A percentile compares a stretch with the other conserved stretches of the same genome.
Conservation (phyloP, 2,797 vertebrate species). For the Neosalanx taihuensis region DNA sequence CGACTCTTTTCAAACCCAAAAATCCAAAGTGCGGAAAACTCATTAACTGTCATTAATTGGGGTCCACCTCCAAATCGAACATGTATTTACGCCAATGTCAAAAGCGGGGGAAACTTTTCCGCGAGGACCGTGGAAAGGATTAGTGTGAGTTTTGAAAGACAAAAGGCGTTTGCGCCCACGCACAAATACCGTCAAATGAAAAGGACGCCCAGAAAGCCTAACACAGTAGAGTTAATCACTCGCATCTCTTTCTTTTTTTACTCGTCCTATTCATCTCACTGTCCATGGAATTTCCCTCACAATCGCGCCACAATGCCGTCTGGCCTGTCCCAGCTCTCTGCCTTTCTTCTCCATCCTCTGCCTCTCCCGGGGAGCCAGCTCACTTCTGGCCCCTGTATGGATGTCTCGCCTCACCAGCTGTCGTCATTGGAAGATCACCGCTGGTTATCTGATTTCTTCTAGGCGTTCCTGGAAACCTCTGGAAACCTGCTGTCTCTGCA, state of each 20-base stretch:
- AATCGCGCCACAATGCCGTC: constrained; percentile 27
- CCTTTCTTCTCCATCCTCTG: constrained; percentile 24
- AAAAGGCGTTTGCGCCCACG: neutral
- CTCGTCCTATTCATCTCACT: constrained; percentile 23
- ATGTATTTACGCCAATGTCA: constrained; percentile 28
- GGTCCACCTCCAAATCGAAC: constrained; percentile 30
- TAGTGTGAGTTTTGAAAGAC: constrained; percentile 18
- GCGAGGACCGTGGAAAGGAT: constrained; percentile 29
- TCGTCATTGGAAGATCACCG: constrained; percentile 54
- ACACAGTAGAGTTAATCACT: constrained; percentile 67
- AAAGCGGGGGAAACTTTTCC: constrained; percentile 19
- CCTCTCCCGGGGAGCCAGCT: constrained; percentile 40
- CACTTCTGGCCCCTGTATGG: constrained; percentile 48
- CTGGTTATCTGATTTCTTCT: constrained; percentile 61
- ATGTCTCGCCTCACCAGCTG: constrained; percentile 40
- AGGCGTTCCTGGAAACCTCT: constrained; percentile 62
- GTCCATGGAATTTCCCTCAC: constrained; percentile 21
- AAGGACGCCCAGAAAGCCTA: neutral
- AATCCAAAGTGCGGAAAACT: constrained; percentile 39
- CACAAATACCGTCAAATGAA: constrained; percentile 9
- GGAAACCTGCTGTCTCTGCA: constrained; percentile 52
- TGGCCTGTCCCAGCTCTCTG: constrained; percentile 63
- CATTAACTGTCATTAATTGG: constrained; percentile 53
- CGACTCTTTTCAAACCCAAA: constrained; percentile 35
- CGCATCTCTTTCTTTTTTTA: constrained; percentile 72